A percentile compares a stretch with the other conserved stretches of the same genome.
Evolutionary conservation across 1,140 invertebrate genomes (phyloP).

Genomic region (Drosophila sechellia): DNA sequence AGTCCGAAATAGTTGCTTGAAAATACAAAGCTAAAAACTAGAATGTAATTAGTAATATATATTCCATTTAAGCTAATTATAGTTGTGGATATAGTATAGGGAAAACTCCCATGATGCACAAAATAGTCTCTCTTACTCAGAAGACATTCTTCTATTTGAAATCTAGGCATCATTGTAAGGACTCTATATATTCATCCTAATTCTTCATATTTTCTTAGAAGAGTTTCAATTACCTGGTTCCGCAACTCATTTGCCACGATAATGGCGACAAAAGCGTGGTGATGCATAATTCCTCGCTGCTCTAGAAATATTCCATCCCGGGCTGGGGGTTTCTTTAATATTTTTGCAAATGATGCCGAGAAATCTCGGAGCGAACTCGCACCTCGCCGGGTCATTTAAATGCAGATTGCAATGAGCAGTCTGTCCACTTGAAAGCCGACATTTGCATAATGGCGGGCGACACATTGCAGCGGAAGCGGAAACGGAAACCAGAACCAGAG

Average conservation of each 20-base stretch:
- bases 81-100: too few species aligned
- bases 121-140: too few species aligned
- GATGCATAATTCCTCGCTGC: conserved; percentile 39
- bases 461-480: conserved; percentile 78
- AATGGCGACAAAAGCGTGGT: conserved; percentile 11
- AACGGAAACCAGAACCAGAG: conserved; percentile 68
- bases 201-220: not conserved
- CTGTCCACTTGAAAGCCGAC: conserved; percentile 47
- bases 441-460: conserved; percentile 80
- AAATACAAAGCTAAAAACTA: too few species aligned
- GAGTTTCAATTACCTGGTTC: conserved; percentile 54
- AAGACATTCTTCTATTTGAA: too few species aligned
- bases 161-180: too few species aligned
- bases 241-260: conserved; percentile 52
- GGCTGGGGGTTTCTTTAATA: conserved; percentile 45
- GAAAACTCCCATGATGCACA: not conserved
- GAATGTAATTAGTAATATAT: too few species aligned
- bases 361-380: conserved; percentile 58
- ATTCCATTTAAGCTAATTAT: too few species aligned
- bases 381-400: conserved; percentile 72
- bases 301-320: conserved; percentile 23
- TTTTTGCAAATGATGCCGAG: conserved; percentile 69
- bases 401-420: conserved; percentile 78
- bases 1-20: not conserved
- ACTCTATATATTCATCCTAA: too few species aligned